Percentiles rank a stretch among this genome's conserved stretches.
Conservation (phyloP, 2,113 vertebrate species). For the Lophura nycthemera region DNA sequence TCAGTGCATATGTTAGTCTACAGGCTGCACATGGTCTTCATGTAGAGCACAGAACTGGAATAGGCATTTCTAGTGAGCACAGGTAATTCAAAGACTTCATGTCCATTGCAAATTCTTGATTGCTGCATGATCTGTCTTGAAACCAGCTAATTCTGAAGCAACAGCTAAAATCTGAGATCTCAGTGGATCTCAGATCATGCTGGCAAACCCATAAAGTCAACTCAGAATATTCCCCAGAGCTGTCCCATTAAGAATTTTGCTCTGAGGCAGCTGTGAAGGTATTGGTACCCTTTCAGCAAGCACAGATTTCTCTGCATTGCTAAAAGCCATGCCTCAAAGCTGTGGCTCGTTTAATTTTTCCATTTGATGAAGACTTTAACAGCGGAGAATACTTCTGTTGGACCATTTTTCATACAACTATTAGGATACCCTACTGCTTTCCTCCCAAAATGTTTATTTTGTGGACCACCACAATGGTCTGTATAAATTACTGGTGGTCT, state of each 20-base stretch:
- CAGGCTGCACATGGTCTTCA: fast-evolving
- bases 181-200: background rate
- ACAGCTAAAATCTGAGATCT: background rate
- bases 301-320: background rate
- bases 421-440: background rate
- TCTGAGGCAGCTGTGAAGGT: background rate
- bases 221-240: background rate
- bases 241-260: background rate
- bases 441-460: conserved; percentile 37
- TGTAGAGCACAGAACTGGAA: background rate
- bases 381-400: background rate
- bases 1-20: fast-evolving
- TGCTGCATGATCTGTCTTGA: fast-evolving
- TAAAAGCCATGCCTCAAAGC: background rate
- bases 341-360: background rate
- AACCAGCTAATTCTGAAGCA: background rate
- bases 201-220: fast-evolving
- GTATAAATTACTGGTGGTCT: conserved; percentile 19
- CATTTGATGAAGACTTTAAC: background rate
- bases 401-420: background rate
- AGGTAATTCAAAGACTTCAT: background rate
- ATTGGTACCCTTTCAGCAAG: background rate
- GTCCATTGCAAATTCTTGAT: background rate
- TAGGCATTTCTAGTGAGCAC: background rate
- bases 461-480: conserved; percentile 61